phyloP scores from a whole-genome alignment of 2,888 invertebrate species.

The Neelides folsomi region DNA sequence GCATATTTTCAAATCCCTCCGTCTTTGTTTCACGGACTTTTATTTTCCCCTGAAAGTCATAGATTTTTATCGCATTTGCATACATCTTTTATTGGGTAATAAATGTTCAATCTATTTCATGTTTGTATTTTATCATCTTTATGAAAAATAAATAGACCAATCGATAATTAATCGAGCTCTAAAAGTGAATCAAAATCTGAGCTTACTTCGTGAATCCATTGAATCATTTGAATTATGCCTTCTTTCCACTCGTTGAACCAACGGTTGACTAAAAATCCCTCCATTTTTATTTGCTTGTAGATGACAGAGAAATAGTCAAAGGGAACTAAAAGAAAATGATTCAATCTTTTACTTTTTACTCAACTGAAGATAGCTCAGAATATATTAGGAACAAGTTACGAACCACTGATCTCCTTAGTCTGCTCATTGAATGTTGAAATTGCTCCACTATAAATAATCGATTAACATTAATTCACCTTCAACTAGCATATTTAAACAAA shows the following conservation, averaged over 20 bases:
- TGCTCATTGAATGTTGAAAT: conserved; percentile 10
- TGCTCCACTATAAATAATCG: conserved; percentile 3
- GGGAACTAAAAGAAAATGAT: conserved; percentile 34
- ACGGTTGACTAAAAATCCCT: conserved; percentile 45
- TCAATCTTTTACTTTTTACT: too few relatives aligned
- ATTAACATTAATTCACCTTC: too few relatives aligned
- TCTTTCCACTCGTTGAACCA: conserved; percentile 51
- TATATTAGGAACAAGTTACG: too few relatives aligned
- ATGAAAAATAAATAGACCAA: too few relatives aligned
- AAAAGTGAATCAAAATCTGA: too few relatives aligned
- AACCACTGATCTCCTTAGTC: conserved; percentile 4
- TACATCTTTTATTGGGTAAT: too few relatives aligned
- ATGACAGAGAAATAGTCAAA: conserved; percentile 47
- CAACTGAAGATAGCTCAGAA: too few relatives aligned
- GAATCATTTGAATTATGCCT: conserved; percentile 50
- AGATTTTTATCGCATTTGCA: too few relatives aligned
- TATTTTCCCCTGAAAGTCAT: conserved; percentile 47
- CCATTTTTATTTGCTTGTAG: conserved; percentile 47
- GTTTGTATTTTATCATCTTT: too few relatives aligned
- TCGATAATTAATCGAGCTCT: too few relatives aligned
- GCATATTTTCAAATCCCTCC: conserved; percentile 60
- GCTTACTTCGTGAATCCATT: conserved; percentile 46
- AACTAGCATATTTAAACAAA: too few relatives aligned
- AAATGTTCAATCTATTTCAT: too few relatives aligned
- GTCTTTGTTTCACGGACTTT: conserved; percentile 55